Evolutionary conservation across 1,140 invertebrate species (phyloP).

Genomic region (Drosophila pachea): DNA sequence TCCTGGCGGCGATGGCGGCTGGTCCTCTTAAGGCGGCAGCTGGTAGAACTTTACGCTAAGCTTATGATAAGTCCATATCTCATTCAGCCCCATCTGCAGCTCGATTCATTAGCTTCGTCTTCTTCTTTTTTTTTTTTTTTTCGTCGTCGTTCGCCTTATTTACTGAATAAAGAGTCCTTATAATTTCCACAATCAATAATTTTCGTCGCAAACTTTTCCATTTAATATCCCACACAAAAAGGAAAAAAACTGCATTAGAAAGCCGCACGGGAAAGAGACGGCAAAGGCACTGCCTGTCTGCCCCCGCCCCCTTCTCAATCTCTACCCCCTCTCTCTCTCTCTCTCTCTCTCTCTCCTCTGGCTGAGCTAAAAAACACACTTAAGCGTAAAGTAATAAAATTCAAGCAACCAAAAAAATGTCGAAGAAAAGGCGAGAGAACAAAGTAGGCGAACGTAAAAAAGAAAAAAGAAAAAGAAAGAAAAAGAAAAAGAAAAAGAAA

Average conservation of each 20-base stretch:
- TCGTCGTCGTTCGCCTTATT: conserved; percentile 15
- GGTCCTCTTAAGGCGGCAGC: conserved; percentile 43
- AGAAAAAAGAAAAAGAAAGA: conserved; percentile 10
- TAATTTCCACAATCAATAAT: conserved; percentile 53
- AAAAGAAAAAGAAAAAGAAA: conserved; percentile 28
- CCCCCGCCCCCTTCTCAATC: background rate
- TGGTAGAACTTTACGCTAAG: conserved; percentile 39
- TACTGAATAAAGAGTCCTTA: conserved; percentile 64
- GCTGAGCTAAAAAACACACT: conserved; percentile 54
- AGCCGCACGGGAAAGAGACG: conserved; percentile 20
- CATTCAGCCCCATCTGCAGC: conserved; percentile 24
- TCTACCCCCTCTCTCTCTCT: background rate
- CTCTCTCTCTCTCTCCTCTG: conserved; percentile 9
- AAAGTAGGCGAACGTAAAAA: conserved; percentile 18
- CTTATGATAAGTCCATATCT: conserved; percentile 50
- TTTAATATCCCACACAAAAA: conserved; percentile 50
- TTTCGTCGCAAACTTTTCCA: conserved; percentile 70
- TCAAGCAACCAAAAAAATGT: conserved; percentile 68
- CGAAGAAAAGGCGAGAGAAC: conserved; percentile 57
- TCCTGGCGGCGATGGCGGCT: conserved; percentile 7
- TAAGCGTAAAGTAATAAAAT: conserved; percentile 76
- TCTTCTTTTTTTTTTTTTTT: background rate
- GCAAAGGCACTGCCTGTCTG: conserved; percentile 11
- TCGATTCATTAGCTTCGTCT: conserved; percentile 31
- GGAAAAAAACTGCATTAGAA: conserved; percentile 30